A percentile compares a stretch with the other conserved stretches of the same genome.
These are phyloP conservation scores for Pachypsylla venusta DNA, from an alignment of 1,140 invertebrate genomes.

Conservation along the genomic window DNA sequence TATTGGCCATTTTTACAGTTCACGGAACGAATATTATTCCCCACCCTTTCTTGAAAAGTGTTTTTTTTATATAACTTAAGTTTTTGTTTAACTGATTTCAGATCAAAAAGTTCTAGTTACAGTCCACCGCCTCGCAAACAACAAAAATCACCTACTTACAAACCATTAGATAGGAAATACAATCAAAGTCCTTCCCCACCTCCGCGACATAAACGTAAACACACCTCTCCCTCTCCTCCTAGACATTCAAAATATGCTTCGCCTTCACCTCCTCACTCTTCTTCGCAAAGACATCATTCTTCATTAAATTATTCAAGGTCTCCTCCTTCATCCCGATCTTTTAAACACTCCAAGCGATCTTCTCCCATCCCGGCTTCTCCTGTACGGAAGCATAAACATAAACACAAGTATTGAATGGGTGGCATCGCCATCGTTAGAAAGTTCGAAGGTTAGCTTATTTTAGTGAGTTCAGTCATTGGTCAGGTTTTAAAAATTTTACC, in stretches of 20 bases:
- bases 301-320: conserved; percentile 10
- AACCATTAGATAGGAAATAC: not conserved
- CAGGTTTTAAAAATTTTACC: no score
- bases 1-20: not conserved
- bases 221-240: conserved; percentile 9
- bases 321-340: conserved; percentile 11
- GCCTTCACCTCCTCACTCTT: conserved; percentile 28
- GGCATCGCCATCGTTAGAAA: no score
- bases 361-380: conserved; percentile 27
- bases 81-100: conserved; percentile 17
- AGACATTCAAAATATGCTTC: not conserved
- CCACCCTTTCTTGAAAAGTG: not conserved
- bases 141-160: conserved; percentile 21
- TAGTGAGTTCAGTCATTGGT: no score
- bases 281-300: conserved; percentile 33
- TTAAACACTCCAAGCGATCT: not conserved
- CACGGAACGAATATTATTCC: not conserved
- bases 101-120: conserved; percentile 31
- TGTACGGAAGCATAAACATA: conserved; percentile 36
- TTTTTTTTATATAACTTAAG: not conserved
- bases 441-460: no score
- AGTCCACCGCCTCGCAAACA: conserved; percentile 31
- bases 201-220: conserved; percentile 15
- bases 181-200: conserved; percentile 17
- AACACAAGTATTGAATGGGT: conserved; percentile 35